Base-by-base conservation (phyloP, 2,797 vertebrate genomes). In the Ptychobarbus kaznakovi region DNA sequence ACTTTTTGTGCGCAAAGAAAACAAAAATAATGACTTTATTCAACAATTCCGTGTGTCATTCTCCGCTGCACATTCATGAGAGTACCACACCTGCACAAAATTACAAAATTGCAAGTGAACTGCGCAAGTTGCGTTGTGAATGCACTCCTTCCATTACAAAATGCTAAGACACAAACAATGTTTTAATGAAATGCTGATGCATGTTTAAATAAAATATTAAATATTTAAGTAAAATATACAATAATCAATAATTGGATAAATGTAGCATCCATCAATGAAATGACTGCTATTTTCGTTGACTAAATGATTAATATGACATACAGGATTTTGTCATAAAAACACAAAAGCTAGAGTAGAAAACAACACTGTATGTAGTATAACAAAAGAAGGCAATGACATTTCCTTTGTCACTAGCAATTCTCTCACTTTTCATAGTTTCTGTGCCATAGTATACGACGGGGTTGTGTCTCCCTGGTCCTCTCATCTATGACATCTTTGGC, bases 391-490 rank as follows among this genome's bases (percentile, higher is more conserved):
- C 1, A 73, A 51, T 74, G 1, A 74, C 3, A 8, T 74, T 9
- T 38, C 15, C 28, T 35, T 38, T 40, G 13, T 63, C 22, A 63
- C 3, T 16, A 77, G 53, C 74, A 16, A 40, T 25, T 32, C 58
- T 11, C 28, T 72, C 16, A 46, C 70, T 61, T 42, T 61, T 78
- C 22, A 42, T 61, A 9, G 38, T 63, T 78, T 63, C 22, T 78
- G 8, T 6, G 15, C 38, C n/a, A 44, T 13, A 40, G 51, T 58
- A 40, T 77, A 58, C 74, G 13, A 63, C 38, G 0, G 9, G 56
- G 56, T 44, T 78, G 15, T 44, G 76, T 78, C 38, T 78, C 76
- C 76, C 56, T 63, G n/a, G 56, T 63, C 56, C 79, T 56, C n/a
- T 49, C 69, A 42, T 70, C 83, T 44, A 12, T 5, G 76, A 58